Percentiles rank a stretch among this genome's conserved stretches.
phyloP scores from a whole-genome alignment of 2,797 vertebrate species.

The Champsocephalus gunnari region DNA sequence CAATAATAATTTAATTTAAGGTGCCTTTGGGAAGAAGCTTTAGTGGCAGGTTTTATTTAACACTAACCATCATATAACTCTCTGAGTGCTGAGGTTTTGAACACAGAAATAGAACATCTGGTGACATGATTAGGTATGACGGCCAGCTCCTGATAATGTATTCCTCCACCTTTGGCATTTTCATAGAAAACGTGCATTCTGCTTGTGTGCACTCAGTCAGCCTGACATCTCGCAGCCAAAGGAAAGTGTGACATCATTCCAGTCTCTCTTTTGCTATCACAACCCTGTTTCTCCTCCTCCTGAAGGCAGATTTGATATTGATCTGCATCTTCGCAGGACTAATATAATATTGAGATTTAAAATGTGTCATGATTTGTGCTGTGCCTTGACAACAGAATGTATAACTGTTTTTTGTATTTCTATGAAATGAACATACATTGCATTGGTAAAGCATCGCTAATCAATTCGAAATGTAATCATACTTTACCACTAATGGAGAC shows the following conservation, averaged over 20 bases:
- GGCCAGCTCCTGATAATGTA: conserved; percentile 54
- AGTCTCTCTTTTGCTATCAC: conserved; percentile 11
- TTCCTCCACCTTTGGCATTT: conserved; percentile 43
- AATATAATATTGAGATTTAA: conserved; percentile 5
- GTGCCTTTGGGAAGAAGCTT: conserved; percentile 33
- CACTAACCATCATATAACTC: conserved; percentile 13
- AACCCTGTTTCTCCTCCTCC: conserved; percentile 22
- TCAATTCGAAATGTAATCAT: neutral
- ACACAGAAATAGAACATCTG: conserved; percentile 32
- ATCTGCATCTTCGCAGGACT: neutral
- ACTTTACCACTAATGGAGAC: neutral
- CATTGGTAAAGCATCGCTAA: neutral
- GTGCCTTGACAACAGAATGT: neutral
- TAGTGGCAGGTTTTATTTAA: conserved; percentile 7
- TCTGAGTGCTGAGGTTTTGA: conserved; percentile 26
- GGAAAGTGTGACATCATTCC: conserved; percentile 39
- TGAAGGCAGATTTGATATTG: conserved; percentile 12
- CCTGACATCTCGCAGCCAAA: conserved; percentile 33
- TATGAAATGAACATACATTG: neutral
- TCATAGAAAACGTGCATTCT: conserved; percentile 35
- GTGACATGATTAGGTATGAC: conserved; percentile 49
- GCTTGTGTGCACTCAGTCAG: conserved; percentile 25
- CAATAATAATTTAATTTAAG: conserved; percentile 38
- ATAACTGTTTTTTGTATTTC: neutral
- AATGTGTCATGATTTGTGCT: neutral